Evolutionary conservation across 2,113 vertebrate genomes (phyloP).

Genomic region (Phaethon lepturus): DNA sequence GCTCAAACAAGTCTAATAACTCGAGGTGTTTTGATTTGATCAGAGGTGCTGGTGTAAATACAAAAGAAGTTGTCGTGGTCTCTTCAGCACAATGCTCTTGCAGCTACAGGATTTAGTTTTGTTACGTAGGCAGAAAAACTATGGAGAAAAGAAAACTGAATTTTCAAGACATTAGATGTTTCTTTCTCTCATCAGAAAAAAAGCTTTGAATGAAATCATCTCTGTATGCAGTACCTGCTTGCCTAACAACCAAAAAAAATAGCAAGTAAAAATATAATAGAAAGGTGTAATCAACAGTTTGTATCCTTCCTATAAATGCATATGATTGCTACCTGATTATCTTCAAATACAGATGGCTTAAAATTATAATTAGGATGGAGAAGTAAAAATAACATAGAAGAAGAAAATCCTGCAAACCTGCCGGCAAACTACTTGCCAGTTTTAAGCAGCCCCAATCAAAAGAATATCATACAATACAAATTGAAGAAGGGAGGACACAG

Average conservation of each 20-base stretch:
- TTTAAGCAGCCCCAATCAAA: background rate
- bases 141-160: background rate
- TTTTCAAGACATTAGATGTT: background rate
- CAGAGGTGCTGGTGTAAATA: conserved; percentile 3
- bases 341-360: background rate
- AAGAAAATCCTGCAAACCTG: background rate
- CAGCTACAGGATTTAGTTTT: background rate
- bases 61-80: conserved; percentile 1
- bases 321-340: background rate
- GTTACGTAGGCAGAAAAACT: conserved; percentile 15
- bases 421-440: background rate
- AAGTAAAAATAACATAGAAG: background rate
- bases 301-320: background rate
- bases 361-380: background rate
- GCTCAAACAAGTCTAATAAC: conserved; percentile 53
- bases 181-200: background rate
- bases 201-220: background rate
- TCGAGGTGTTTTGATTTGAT: conserved; percentile 21
- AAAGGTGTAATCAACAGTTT: background rate
- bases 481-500: background rate
- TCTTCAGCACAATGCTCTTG: background rate
- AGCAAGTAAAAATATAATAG: background rate
- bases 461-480: background rate
- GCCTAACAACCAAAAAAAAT: background rate
- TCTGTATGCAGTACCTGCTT: background rate